phyloP scores from a whole-genome alignment of 53 echinoderm and acorn worm species.

The Antedon mediterranea region DNA sequence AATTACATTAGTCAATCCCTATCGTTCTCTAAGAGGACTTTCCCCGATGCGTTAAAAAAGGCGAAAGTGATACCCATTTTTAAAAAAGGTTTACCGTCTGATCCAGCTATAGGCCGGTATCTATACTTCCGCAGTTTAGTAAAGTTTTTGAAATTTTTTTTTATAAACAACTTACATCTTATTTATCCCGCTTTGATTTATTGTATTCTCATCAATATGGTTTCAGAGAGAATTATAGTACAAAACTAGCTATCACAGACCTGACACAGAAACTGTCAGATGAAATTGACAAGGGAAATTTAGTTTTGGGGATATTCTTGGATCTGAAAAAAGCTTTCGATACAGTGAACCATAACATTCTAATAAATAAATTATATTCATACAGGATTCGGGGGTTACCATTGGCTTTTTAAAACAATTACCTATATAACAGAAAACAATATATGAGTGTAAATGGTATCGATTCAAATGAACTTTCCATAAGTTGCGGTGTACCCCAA shows the following conservation, averaged over 20 bases:
- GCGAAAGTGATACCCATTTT: background rate
- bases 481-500: background rate
- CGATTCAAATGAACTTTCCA: background rate
- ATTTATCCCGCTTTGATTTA: background rate
- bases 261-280: background rate
- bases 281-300: background rate
- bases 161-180: background rate
- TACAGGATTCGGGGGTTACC: background rate
- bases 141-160: background rate
- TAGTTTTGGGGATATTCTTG: background rate
- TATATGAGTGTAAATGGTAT: background rate
- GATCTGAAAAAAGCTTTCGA: background rate
- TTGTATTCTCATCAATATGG: too few relatives aligned
- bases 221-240: background rate
- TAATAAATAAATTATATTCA: background rate
- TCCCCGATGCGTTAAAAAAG: background rate
- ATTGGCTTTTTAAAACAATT: background rate
- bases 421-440: background rate
- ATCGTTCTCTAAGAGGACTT: background rate
- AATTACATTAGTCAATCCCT: background rate
- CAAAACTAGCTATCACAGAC: background rate
- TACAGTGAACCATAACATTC: background rate
- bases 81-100: background rate
- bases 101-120: background rate
- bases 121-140: background rate